Conservation (phyloP, 2,888 invertebrate species). For the Nasonovia ribisnigri region DNA sequence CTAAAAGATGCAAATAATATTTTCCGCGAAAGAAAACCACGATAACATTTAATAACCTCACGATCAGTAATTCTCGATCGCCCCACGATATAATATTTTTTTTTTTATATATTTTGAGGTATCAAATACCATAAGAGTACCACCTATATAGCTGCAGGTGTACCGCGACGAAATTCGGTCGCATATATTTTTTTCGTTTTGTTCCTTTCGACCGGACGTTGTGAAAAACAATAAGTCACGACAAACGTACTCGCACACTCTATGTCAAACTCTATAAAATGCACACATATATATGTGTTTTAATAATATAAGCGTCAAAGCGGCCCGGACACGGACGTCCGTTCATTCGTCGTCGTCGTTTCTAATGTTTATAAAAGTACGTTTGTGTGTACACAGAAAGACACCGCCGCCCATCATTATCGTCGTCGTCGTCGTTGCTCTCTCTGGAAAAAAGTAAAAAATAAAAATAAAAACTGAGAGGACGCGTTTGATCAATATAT, state of each 20-base stretch:
- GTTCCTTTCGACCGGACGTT: not conserved
- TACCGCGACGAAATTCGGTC: slow-evolving; percentile 38
- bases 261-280: not conserved
- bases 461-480: not conserved
- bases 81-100: not conserved
- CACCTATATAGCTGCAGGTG: not conserved
- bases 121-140: not conserved
- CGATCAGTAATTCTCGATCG: slow-evolving; percentile 11
- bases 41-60: slow-evolving; percentile 30
- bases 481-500: slow-evolving; percentile 10
- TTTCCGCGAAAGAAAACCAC: not conserved
- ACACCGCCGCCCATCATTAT: not conserved
- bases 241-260: not conserved
- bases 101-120: not conserved
- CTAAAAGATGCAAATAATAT: slow-evolving; percentile 9
- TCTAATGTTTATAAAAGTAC: not conserved
- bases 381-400: not conserved
- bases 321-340: slow-evolving; percentile 12
- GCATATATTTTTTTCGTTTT: not conserved
- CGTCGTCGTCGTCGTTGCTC: not conserved
- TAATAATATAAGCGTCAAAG: slow-evolving; percentile 1
- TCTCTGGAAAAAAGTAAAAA: not conserved
- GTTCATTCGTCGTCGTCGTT: slow-evolving; percentile 6
- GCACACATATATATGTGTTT: not conserved
- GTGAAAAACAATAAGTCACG: slow-evolving; percentile 35